A percentile compares a stretch with the other conserved stretches of the same genome.
These are phyloP conservation scores for Cyphomyrus discorhynchus DNA, from an alignment of 2,113 vertebrate species.

Conservation along the genomic window DNA sequence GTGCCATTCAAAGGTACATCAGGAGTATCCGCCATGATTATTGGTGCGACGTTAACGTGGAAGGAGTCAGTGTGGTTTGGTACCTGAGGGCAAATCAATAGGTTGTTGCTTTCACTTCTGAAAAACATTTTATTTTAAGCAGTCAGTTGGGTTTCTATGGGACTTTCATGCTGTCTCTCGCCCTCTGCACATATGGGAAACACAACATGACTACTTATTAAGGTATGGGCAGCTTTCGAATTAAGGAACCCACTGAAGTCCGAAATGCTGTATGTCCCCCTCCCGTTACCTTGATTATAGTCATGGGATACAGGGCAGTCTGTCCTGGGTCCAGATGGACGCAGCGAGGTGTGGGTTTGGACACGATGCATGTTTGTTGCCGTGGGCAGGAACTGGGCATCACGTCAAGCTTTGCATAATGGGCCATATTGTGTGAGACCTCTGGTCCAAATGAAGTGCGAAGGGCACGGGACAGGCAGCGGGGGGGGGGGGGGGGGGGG, in stretches of 20 bases:
- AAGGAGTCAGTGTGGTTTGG: neutral
- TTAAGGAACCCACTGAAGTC: neutral
- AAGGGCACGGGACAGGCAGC: conserved; percentile 9
- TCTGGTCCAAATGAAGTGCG: conserved; percentile 19
- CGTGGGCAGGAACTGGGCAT: neutral
- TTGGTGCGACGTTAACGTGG: neutral
- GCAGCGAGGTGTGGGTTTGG: neutral
- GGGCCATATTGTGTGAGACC: neutral
- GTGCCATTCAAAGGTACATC: neutral
- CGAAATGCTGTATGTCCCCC: neutral
- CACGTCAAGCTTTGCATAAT: conserved; percentile 10
- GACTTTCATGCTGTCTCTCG: neutral
- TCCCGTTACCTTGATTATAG: neutral
- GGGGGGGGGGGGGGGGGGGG: neutral
- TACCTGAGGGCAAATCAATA: neutral
- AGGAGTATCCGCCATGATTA: neutral
- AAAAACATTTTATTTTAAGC: neutral
- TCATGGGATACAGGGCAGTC: neutral
- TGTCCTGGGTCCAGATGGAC: neutral
- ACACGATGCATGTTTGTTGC: neutral
- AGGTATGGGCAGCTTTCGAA: neutral
- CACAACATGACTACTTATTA: neutral
- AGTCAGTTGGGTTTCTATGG: neutral
- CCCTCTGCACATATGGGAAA: neutral
- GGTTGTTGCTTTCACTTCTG: neutral